A percentile compares a stretch with the other conserved stretches of the same genome.
Evolutionary conservation across 2,113 vertebrate species (phyloP).

Genomic region (Megaceryle torquata): DNA sequence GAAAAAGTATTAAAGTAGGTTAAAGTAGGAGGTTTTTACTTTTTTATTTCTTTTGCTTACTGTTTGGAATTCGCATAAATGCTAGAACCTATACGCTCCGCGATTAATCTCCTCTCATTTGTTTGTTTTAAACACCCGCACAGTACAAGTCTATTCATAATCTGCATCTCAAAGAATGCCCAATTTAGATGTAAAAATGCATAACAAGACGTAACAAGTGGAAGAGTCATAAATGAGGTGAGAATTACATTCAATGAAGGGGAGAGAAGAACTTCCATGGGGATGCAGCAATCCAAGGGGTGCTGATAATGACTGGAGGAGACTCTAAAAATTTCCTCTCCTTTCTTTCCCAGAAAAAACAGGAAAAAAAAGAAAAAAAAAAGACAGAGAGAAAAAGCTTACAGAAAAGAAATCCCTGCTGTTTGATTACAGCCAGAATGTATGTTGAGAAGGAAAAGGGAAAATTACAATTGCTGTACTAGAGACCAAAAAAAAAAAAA

Average conservation of each 20-base stretch:
- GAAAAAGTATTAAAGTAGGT: not conserved
- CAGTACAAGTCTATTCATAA: slow-evolving; percentile 33
- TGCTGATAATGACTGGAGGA: not conserved
- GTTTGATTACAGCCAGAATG: not conserved
- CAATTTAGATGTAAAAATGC: slow-evolving; percentile 20
- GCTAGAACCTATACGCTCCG: not conserved
- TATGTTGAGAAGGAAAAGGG: not conserved
- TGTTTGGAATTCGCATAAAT: not conserved
- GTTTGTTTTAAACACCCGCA: not conserved
- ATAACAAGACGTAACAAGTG: slow-evolving; percentile 41
- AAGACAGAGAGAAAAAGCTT: not conserved
- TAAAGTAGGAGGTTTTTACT: not conserved
- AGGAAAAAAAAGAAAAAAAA: not conserved
- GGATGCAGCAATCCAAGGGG: not conserved
- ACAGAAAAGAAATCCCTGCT: not conserved
- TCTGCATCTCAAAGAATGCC: slow-evolving; percentile 6
- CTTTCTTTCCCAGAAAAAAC: not conserved
- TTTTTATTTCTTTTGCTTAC: not conserved
- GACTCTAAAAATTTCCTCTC: not conserved
- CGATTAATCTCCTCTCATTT: not conserved
- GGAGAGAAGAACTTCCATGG: not conserved
- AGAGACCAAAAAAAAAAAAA: not conserved
- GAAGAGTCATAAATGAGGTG: not conserved
- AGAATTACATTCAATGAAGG: not conserved
- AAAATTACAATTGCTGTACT: not conserved